Evolutionary conservation across 53 echinoderm and acorn worm genomes (phyloP), one percentile per base, ranked within the genome.

Genomic region (Temnopleurus reevesii): DNA sequence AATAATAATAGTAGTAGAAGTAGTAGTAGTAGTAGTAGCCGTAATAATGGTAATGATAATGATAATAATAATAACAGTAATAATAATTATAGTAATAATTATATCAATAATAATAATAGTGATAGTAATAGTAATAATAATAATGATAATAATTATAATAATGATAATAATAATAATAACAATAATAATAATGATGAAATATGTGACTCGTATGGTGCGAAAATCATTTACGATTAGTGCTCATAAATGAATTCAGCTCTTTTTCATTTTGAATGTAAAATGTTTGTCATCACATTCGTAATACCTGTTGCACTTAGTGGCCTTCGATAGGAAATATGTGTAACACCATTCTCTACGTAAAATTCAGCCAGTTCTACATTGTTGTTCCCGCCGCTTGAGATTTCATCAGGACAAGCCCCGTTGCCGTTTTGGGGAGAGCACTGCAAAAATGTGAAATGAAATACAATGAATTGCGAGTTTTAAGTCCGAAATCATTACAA

Each of bases 361-460:
- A 89, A 76, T 15, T 66, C 60, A 7, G 59, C 59, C 38, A 95
- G 12, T 26, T 65, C 77, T 7, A 60, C 90, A 45, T 92, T 51
- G 76, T 92, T 85, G 25, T 12, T 58, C 21, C 92, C 91, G 5
- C 46, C 41, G 28, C 10, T 2, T 13, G 85, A 57, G 5, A 64
- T 71, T 12, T 55, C 58, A 27, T 96, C 96, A 2, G 97, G 93
- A 76, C 97, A 97, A 9, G 95, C 97, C 12, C 97, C 97, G 9
- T 4, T 23, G 6, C 97, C 95, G 53, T 91, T 35, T 76, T 93
- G 90, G 35, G 81, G 89, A 38, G 90, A 65, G 23, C 96, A 96
- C 96, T 96, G 65, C 17, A 57, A 36, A 44, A 45, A 4, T 46
- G 29, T 12, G 30, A 25, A 51, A 29, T 7, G n/a, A n/a, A n/a